Percentiles rank a stretch among this genome's conserved stretches.
Conservation (phyloP, 1,140 invertebrate species). For the Nautilus pompilius region DNA sequence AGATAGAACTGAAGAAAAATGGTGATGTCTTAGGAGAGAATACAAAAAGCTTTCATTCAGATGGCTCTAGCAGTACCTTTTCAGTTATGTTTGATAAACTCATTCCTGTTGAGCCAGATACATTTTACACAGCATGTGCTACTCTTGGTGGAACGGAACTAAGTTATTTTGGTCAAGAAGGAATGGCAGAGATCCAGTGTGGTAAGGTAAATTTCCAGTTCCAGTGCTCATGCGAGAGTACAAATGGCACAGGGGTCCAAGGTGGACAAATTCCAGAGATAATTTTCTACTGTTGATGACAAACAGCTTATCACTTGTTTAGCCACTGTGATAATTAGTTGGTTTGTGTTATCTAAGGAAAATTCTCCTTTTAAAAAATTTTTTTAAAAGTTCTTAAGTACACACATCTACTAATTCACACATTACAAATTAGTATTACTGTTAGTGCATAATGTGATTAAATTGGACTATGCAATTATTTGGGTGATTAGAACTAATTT, state of each 20-base stretch:
- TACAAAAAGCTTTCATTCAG: slow-evolving; percentile 73
- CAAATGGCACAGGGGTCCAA: slow-evolving; percentile 86
- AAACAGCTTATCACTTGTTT: neutral
- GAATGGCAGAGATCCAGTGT: slow-evolving; percentile 67
- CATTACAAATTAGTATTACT: no score
- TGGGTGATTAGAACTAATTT: no score
- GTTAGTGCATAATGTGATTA: no score
- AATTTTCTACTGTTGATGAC: slow-evolving; percentile 69
- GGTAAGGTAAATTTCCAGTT: slow-evolving; percentile 80
- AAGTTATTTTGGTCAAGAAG: slow-evolving; percentile 82
- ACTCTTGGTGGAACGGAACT: slow-evolving; percentile 80
- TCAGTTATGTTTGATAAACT: slow-evolving; percentile 83
- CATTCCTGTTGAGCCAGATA: slow-evolving; percentile 75
- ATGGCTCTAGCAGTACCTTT: slow-evolving; percentile 76
- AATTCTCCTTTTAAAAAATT: no score
- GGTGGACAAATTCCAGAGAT: slow-evolving; percentile 88
- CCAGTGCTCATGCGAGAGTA: slow-evolving; percentile 83
- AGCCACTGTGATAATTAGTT: neutral
- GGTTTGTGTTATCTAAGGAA: neutral
- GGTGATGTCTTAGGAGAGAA: slow-evolving; percentile 73
- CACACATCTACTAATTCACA: no score
- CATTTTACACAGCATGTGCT: slow-evolving; percentile 82
- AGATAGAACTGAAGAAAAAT: slow-evolving; percentile 72
- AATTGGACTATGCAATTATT: no score
- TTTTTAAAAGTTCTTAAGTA: no score